Evolutionary conservation across 2,113 vertebrate genomes (phyloP).

Genomic region (Trogon surrucura): DNA sequence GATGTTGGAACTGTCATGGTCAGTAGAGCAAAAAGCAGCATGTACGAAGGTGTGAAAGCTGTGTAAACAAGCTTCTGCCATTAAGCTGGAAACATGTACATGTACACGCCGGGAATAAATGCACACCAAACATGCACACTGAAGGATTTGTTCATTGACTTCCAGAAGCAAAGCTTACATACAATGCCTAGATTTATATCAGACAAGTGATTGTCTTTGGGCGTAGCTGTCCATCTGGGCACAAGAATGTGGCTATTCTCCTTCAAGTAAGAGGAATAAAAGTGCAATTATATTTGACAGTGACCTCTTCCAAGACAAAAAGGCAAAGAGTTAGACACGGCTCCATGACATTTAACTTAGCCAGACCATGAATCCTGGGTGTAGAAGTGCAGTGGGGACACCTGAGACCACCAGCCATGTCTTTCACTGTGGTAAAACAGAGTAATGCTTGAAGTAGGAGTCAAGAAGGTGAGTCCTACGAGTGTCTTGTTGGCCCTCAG

Average conservation of each 20-base stretch:
- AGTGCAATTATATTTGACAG: neutral
- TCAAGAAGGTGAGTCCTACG: neutral
- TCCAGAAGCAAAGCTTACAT: neutral
- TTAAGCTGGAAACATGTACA: neutral
- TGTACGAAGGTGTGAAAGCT: neutral
- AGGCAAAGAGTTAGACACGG: neutral
- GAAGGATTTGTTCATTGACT: neutral
- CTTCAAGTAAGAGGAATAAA: neutral
- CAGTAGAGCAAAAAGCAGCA: neutral
- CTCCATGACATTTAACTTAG: neutral
- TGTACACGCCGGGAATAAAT: neutral
- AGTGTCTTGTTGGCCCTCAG: neutral
- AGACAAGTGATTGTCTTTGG: neutral
- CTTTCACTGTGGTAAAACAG: neutral
- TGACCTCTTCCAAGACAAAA: neutral
- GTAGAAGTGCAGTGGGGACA: neutral
- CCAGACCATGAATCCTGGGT: neutral
- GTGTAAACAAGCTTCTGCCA: neutral
- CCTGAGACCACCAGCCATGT: neutral
- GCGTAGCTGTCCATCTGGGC: neutral
- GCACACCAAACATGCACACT: neutral
- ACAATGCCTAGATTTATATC: neutral
- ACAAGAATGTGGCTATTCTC: neutral
- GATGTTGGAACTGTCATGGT: neutral
- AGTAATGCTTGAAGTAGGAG: neutral